These are phyloP conservation scores for Chymomyza costata DNA, from an alignment of 1,140 invertebrate genomes.

Conservation along the genomic window DNA sequence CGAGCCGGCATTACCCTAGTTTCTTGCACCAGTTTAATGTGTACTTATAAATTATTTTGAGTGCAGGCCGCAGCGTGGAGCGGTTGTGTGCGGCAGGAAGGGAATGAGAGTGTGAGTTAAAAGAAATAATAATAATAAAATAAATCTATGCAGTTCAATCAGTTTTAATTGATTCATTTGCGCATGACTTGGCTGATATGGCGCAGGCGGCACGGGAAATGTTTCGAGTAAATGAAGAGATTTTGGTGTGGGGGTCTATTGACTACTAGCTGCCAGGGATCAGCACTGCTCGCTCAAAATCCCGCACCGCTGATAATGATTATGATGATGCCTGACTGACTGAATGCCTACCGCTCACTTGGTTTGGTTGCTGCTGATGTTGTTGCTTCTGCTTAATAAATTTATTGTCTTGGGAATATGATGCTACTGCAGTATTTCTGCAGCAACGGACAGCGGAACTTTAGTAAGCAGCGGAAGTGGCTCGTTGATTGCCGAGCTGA, in stretches of 20 bases:
- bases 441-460: conserved; percentile 37
- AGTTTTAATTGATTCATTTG: conserved; percentile 72
- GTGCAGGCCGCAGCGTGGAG: no score
- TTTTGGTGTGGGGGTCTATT: not conserved
- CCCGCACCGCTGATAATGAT: conserved; percentile 39
- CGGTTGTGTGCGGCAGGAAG: no score
- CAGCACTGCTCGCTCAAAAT: conserved; percentile 15
- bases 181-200: conserved; percentile 6
- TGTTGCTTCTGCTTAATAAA: conserved; percentile 48
- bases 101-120: no score
- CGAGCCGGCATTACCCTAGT: conserved; percentile 52
- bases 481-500: conserved; percentile 60
- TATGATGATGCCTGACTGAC: conserved; percentile 30
- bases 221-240: no score
- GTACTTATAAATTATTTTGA: not conserved
- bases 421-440: conserved; percentile 10
- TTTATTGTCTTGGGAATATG: conserved; percentile 70
- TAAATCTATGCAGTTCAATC: conserved; percentile 68
- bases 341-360: not conserved
- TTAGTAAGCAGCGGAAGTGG: conserved; percentile 56
- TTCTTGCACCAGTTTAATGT: conserved; percentile 15
- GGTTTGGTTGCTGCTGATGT: conserved; percentile 10
- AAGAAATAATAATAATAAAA: conserved; percentile 2
- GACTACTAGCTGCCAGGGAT: conserved; percentile 1
- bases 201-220: not conserved